These are phyloP conservation scores for Squalus acanthias DNA, from an alignment of 2,797 vertebrate species.

Conservation along the genomic window DNA sequence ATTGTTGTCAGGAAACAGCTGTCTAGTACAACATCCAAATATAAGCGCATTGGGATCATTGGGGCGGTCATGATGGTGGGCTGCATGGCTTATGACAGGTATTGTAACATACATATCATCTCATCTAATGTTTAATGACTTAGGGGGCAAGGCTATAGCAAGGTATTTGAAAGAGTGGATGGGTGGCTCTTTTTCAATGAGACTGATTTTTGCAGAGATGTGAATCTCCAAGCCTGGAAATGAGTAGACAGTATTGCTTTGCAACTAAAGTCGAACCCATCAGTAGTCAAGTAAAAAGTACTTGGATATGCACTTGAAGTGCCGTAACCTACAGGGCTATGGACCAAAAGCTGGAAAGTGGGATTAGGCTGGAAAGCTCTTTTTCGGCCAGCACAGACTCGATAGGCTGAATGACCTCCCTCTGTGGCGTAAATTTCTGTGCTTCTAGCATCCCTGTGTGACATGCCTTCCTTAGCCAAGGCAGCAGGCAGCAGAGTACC, in stretches of 20 bases:
- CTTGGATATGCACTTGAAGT: too few relatives aligned
- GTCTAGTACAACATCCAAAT: constrained; percentile 81
- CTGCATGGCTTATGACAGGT: constrained; percentile 76
- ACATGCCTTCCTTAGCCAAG: neutral
- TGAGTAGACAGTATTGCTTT: neutral
- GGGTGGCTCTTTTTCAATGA: neutral
- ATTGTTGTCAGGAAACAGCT: constrained; percentile 94
- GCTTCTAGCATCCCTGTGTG: neutral
- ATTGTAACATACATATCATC: constrained; percentile 13
- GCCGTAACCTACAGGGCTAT: too few relatives aligned
- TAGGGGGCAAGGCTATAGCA: neutral
- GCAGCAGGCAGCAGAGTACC: neutral
- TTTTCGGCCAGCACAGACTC: too few relatives aligned
- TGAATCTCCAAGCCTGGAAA: neutral
- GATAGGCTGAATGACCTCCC: too few relatives aligned
- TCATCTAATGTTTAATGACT: neutral
- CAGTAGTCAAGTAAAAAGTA: neutral
- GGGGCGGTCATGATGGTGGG: constrained; percentile 84
- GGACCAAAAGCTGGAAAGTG: too few relatives aligned
- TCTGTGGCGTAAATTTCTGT: too few relatives aligned
- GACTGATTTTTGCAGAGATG: neutral
- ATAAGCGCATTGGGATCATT: constrained; percentile 91
- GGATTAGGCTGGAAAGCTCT: too few relatives aligned
- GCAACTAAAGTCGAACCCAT: neutral
- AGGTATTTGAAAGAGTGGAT: too few relatives aligned